Evolutionary conservation across 2,113 vertebrate species (phyloP), one percentile per base, ranked within the genome.

Genomic region (Alethe castanea): DNA sequence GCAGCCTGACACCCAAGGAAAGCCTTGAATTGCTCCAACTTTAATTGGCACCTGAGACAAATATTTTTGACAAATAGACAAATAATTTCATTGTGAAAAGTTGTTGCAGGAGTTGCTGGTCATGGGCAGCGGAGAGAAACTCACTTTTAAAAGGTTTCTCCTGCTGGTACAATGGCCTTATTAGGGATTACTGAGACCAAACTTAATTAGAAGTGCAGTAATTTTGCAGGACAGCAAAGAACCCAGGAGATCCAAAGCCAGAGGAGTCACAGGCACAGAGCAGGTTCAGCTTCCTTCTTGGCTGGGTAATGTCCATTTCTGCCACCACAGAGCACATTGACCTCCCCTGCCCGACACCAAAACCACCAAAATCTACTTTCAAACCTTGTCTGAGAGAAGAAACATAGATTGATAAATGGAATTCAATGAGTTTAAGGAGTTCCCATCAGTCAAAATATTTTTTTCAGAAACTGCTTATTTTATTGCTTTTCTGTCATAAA

Each of bases 321-420:
- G 57, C 6, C 52, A 42, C 38, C 42, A 11, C 19, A 65, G 35
- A 62, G 52, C 29, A 4, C 8, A 23, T 0, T 0, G 0, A 25
- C 7, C 70, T 17, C 6, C 2, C 4, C 5, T 31, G 40, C 19
- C 45, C 0, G 0, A 48, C 35, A 33, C 11, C 66, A 74, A 74
- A 84, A 1, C 25, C 70, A 54, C 36, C 7, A 23, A 47, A 35
- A 52, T 38, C 8, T 20, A 3, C 18, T 54, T 36, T 54, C 19
- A 59, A 47, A 76, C 4, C 0, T 18, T 24, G 8, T 28, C 33
- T 1, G 6, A 78, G 29, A 67, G 36, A 33, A 69, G 28, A 81
- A 91, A 33, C 4, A 29, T 9, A 69, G 28, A 40, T 40, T 47
- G 38, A 29, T 53, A 38, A 42, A 0, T 19, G n/a, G 5, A 5